phyloP scores from a whole-genome alignment of 2,888 invertebrate species.

The Hololepta plana region DNA sequence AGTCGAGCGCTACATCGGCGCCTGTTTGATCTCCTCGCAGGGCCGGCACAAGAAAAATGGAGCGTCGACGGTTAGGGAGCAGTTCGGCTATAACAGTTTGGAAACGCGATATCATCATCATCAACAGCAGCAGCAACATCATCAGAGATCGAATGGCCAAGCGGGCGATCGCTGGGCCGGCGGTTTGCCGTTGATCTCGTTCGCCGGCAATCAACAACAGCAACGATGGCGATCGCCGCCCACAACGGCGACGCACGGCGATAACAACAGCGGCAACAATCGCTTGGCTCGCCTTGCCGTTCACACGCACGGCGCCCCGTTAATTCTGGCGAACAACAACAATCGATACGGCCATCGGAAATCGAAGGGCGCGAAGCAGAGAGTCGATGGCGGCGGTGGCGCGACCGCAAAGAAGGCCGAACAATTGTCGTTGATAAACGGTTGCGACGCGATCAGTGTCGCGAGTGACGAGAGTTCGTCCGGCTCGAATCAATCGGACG shows the following conservation, averaged over 20 bases:
- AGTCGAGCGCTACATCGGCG: constrained; percentile 45
- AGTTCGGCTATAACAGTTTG: constrained; percentile 31
- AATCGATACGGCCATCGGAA: constrained; percentile 18
- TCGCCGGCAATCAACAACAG: constrained; percentile 43
- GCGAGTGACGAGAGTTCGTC: constrained; percentile 56
- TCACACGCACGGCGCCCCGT: constrained; percentile 72
- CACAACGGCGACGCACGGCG: no score
- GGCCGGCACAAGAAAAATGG: constrained; percentile 11
- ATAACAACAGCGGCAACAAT: constrained; percentile 17
- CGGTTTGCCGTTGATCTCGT: constrained; percentile 57
- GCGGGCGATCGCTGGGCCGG: constrained; percentile 56
- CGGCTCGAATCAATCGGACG: constrained; percentile 34
- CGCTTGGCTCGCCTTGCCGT: constrained; percentile 59
- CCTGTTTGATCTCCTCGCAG: constrained; percentile 36
- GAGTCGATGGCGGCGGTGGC: constrained; percentile 1
- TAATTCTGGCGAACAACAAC: constrained; percentile 53
- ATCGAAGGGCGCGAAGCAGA: constrained; percentile 5
- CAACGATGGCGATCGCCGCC: constrained; percentile 2
- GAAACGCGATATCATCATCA: constrained; percentile 3
- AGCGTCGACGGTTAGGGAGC: no score
- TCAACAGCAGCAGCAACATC: constrained; percentile 24
- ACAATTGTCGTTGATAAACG: constrained; percentile 1
- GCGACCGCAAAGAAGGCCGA: constrained; percentile 16
- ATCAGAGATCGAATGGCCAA: constrained; percentile 26
- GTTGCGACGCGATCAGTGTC: constrained; percentile 45